Conservation (phyloP, 2,888 invertebrate species). For the Venusia cambrica region DNA sequence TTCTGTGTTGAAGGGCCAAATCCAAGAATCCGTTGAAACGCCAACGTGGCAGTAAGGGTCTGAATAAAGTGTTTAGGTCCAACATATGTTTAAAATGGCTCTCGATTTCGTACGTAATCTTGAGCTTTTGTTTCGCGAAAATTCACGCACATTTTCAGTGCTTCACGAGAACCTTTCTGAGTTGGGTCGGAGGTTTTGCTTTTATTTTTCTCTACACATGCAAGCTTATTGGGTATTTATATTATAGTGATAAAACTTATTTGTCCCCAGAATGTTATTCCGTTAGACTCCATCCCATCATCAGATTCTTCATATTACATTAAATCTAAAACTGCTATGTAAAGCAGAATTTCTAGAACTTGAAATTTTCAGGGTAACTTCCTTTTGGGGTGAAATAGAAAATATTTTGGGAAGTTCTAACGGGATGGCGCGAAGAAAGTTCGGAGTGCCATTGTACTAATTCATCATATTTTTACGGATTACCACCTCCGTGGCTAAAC, state of each 20-base stretch:
- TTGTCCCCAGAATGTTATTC: no score
- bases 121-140: slow-evolving; percentile 20
- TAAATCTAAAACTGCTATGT: no score
- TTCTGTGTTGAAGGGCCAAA: slow-evolving; percentile 13
- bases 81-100: slow-evolving; percentile 33
- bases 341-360: no score
- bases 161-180: slow-evolving; percentile 8
- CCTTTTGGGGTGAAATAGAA: no score
- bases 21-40: slow-evolving; percentile 16
- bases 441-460: no score
- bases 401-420: no score
- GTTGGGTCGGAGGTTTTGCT: slow-evolving; percentile 7
- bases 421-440: no score
- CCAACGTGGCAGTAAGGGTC: slow-evolving; percentile 9
- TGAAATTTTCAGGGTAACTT: no score
- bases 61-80: slow-evolving; percentile 26
- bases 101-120: slow-evolving; percentile 26
- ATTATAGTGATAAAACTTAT: not conserved
- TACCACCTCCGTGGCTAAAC: no score
- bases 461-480: no score
- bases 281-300: no score
- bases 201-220: slow-evolving; percentile 8
- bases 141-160: slow-evolving; percentile 15
- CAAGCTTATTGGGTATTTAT: slow-evolving; percentile 8
- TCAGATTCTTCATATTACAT: no score